These are phyloP conservation scores for Lordiphosa fenestrarum DNA, from an alignment of 2,888 invertebrate species.

Conservation along the genomic window DNA sequence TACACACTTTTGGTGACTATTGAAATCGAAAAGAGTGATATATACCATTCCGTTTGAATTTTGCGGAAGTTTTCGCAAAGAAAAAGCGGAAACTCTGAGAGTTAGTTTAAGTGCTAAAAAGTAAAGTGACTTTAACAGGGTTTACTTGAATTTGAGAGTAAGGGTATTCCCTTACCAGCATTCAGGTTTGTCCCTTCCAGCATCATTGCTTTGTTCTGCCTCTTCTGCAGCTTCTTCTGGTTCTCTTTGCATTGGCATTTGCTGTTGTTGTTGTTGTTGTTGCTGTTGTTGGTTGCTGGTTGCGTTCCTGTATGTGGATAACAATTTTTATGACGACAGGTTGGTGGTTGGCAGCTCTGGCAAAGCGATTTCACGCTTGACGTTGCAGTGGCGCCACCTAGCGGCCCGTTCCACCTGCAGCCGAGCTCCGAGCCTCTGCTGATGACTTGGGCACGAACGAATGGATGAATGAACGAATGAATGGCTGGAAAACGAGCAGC, in stretches of 20 bases:
- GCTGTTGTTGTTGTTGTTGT: constrained; percentile 22
- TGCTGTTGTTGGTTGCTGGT: constrained; percentile 24
- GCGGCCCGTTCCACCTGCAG: constrained; percentile 37
- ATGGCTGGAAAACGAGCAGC: constrained; percentile 50
- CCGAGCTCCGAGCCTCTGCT: constrained; percentile 20
- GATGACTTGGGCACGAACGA: constrained; percentile 33
- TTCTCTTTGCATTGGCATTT: neutral
- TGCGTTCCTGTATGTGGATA: constrained; percentile 37
- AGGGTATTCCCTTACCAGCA: too few relatives aligned
- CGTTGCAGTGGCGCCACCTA: constrained; percentile 62
- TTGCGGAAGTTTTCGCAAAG: too few relatives aligned
- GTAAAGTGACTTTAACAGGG: too few relatives aligned
- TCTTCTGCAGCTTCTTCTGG: neutral
- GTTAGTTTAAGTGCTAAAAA: too few relatives aligned
- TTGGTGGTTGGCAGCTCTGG: constrained; percentile 46
- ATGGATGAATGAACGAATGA: constrained; percentile 39
- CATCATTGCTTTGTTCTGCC: neutral
- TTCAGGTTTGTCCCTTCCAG: neutral
- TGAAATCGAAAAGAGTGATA: too few relatives aligned
- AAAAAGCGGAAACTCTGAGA: too few relatives aligned
- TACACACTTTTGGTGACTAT: too few relatives aligned
- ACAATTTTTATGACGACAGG: constrained; percentile 73
- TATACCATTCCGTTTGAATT: too few relatives aligned
- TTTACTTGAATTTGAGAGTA: too few relatives aligned
- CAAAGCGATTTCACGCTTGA: constrained; percentile 71